Percentiles rank a stretch among this genome's conserved stretches.
phyloP scores from a whole-genome alignment of 2,888 invertebrate species.

The Volucella inanis region DNA sequence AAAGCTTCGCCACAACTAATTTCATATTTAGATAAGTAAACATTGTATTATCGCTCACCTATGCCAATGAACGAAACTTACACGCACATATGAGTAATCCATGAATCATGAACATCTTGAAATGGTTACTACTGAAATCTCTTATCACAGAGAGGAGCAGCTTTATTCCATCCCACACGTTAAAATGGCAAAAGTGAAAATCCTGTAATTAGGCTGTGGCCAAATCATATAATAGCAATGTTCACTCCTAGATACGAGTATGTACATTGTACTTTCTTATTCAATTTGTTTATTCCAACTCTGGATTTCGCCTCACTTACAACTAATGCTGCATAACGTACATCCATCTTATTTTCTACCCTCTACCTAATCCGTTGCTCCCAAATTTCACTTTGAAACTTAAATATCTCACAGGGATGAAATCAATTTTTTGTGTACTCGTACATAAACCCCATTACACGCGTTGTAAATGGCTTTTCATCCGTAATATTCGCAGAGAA shows the following conservation, averaged over 20 bases:
- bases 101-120: background rate
- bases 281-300: background rate
- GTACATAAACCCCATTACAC: slow-evolving; percentile 23
- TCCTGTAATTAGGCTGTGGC: slow-evolving; percentile 26
- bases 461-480: background rate
- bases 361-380: background rate
- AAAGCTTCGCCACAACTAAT: background rate
- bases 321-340: background rate
- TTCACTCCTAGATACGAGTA: background rate
- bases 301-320: background rate
- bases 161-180: background rate
- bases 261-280: background rate
- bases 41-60: background rate
- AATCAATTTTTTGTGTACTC: slow-evolving; percentile 17
- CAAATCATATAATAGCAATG: slow-evolving; percentile 27
- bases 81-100: background rate
- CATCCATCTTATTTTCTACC: no score
- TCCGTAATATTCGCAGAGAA: background rate
- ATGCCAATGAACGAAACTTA: slow-evolving; percentile 6
- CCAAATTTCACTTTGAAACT: background rate
- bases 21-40: slow-evolving; percentile 24
- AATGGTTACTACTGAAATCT: background rate
- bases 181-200: background rate
- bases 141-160: background rate
- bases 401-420: background rate